Conservation (phyloP, 2,797 vertebrate species). For the Sardinella longiceps region DNA sequence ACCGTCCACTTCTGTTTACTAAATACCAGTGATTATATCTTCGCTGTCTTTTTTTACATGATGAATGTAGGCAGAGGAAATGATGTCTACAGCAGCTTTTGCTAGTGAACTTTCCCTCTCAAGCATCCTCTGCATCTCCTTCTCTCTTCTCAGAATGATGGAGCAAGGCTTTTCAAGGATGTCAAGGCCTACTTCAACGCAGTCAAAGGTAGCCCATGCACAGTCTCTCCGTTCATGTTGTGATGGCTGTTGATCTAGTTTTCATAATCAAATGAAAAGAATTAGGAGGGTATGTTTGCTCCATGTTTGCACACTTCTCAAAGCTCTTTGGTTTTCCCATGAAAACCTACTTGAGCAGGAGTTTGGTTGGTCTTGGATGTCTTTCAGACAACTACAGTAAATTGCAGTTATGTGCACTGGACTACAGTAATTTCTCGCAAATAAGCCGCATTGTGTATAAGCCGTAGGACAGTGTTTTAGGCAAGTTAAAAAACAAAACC, state of each 20-base stretch:
- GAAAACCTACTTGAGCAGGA: not conserved
- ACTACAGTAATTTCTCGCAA: too few species aligned
- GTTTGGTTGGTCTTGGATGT: not conserved
- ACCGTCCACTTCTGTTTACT: not conserved
- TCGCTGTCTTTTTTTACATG: not conserved
- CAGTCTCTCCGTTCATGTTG: not conserved
- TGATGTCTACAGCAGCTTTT: not conserved
- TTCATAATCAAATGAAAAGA: not conserved
- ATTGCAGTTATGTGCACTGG: not conserved
- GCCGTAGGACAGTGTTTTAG: too few species aligned
- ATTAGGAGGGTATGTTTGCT: not conserved
- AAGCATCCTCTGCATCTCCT: not conserved
- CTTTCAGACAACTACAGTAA: not conserved
- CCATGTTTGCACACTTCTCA: not conserved
- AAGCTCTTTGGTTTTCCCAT: not conserved
- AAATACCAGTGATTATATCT: not conserved
- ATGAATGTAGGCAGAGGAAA: not conserved
- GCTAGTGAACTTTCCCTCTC: not conserved
- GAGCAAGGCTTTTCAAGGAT: conserved; percentile 85
- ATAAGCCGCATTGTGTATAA: too few species aligned
- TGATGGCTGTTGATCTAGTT: not conserved
- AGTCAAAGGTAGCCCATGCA: conserved; percentile 80
- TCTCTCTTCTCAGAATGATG: conserved; percentile 77
- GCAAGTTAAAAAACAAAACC: too few species aligned
- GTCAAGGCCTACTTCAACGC: conserved; percentile 83